Conservation (phyloP, 2,113 vertebrate genomes). For the Climacteris rufus region DNA sequence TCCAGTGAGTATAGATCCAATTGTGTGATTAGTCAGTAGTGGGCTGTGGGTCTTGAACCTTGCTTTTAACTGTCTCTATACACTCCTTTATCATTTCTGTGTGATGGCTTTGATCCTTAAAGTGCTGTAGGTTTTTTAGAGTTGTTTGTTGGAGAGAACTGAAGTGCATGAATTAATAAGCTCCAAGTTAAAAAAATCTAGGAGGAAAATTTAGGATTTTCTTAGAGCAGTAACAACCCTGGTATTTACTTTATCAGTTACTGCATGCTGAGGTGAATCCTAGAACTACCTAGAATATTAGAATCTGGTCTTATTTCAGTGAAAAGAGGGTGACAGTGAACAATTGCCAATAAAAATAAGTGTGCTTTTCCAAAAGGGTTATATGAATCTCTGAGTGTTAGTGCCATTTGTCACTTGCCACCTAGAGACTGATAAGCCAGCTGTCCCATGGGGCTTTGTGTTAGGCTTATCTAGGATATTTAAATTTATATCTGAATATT, state of each 20-base stretch:
- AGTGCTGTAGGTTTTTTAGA: neutral
- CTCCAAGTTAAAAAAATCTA: neutral
- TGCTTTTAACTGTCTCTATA: neutral
- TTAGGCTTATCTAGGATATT: neutral
- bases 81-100: neutral
- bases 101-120: neutral
- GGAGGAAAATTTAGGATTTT: neutral
- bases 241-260: neutral
- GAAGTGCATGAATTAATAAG: neutral
- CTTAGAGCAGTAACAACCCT: neutral
- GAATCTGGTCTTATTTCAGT: neutral
- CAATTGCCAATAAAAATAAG: neutral
- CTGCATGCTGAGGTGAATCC: neutral
- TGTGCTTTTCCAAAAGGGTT: neutral
- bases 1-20: neutral
- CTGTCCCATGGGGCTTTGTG: neutral
- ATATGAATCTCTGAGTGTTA: neutral
- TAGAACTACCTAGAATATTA: neutral
- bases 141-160: neutral
- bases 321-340: neutral
- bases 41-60: neutral
- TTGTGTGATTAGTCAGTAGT: neutral
- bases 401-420: neutral
- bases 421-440: neutral
- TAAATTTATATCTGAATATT: neutral